Conservation (phyloP, 1,140 invertebrate genomes). For the Hypothenemus hampei region DNA sequence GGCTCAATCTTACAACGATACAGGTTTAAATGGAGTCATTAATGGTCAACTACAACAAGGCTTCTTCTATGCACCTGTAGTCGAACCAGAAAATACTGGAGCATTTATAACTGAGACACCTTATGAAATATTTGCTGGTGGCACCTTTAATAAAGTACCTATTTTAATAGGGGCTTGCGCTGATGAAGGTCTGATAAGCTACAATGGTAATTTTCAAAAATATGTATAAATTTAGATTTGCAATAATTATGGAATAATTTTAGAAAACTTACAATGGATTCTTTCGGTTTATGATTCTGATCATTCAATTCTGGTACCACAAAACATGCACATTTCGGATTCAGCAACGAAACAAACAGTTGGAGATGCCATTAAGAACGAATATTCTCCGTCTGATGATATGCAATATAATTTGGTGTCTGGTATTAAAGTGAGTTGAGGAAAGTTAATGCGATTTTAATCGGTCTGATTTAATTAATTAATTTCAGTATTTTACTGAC, state of each 20-base stretch:
- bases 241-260: background rate
- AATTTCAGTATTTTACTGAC: constrained; percentile 23
- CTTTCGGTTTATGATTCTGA: constrained; percentile 15
- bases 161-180: constrained; percentile 32
- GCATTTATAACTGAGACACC: constrained; percentile 29
- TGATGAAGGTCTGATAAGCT: constrained; percentile 29
- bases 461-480: background rate
- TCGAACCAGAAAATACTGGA: constrained; percentile 27
- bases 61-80: constrained; percentile 28
- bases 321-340: constrained; percentile 15
- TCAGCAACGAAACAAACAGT: background rate
- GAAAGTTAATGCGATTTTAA: background rate
- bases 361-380: constrained; percentile 12
- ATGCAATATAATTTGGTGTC: constrained; percentile 14
- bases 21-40: constrained; percentile 6
- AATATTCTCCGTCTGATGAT: constrained; percentile 15
- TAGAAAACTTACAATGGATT: constrained; percentile 9
- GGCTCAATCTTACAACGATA: constrained; percentile 6
- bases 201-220: constrained; percentile 7
- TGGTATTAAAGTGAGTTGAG: constrained; percentile 17
- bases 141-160: constrained; percentile 30
- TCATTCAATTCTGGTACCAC: constrained; percentile 7
- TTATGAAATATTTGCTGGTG: constrained; percentile 23
- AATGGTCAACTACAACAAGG: constrained; percentile 27
- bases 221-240: background rate